A percentile compares a stretch with the other conserved stretches of the same genome.
Conservation (phyloP, 2,888 invertebrate species). For the Callosobruchus maculatus region DNA sequence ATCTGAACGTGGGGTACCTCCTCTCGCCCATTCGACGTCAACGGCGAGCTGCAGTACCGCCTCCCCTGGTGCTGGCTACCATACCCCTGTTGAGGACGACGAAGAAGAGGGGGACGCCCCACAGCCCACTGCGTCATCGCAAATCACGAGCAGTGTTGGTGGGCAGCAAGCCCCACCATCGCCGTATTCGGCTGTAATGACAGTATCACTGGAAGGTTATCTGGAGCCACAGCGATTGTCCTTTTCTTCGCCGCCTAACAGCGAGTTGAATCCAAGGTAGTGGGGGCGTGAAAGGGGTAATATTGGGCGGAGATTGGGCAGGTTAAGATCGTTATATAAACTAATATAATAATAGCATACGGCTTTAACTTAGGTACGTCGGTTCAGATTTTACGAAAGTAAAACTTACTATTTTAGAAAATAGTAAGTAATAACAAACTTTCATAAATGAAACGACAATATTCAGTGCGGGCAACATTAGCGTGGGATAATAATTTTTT, state of each 20-base stretch:
- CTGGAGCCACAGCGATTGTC: conserved; percentile 81
- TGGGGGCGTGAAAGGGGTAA: background rate
- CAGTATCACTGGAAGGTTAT: conserved; percentile 81
- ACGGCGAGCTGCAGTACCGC: conserved; percentile 60
- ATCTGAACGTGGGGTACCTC: background rate
- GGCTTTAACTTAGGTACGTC: no score
- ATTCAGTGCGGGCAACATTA: no score
- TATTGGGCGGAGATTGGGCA: no score
- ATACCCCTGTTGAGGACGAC: conserved; percentile 73
- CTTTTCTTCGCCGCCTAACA: conserved; percentile 73
- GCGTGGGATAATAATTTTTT: no score
- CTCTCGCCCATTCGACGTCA: conserved; percentile 55
- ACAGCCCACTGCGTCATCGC: conserved; percentile 39
- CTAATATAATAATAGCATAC: no score
- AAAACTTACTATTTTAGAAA: no score
- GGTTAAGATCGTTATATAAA: no score
- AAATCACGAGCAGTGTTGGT: conserved; percentile 48
- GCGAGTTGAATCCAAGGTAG: conserved; percentile 55
- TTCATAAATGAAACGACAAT: no score
- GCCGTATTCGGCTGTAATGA: conserved; percentile 80
- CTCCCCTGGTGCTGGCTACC: conserved; percentile 67
- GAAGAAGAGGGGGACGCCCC: conserved; percentile 48
- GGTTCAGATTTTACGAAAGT: no score
- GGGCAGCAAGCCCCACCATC: conserved; percentile 62
- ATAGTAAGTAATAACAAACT: no score